Percentiles rank a stretch among this genome's conserved stretches.
phyloP scores from a whole-genome alignment of 1,140 invertebrate species.

The Heliconius congener region DNA sequence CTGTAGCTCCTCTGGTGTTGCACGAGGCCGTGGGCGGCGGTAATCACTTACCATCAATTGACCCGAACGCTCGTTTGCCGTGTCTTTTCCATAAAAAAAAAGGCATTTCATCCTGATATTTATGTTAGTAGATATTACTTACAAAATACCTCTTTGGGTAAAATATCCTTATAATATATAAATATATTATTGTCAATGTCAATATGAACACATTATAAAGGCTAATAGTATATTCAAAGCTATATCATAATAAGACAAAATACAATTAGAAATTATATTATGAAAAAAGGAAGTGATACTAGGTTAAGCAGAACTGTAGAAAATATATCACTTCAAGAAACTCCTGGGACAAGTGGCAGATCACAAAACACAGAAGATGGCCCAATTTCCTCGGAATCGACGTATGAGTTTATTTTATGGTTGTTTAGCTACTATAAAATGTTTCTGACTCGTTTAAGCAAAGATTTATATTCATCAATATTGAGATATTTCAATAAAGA shows the following conservation, averaged over 20 bases:
- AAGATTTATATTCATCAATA: constrained; percentile 55
- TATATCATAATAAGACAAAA: background rate
- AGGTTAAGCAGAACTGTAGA: constrained; percentile 48
- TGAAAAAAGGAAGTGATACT: constrained; percentile 56
- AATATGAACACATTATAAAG: background rate
- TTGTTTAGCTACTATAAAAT: constrained; percentile 59
- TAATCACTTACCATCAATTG: too few relatives aligned
- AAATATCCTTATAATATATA: constrained; percentile 4
- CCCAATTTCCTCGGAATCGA: constrained; percentile 45
- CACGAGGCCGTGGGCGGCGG: too few relatives aligned
- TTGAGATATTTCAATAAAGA: constrained; percentile 49
- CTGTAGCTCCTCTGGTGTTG: too few relatives aligned
- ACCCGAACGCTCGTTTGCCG: too few relatives aligned
- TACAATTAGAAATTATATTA: constrained; percentile 42
- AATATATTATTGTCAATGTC: constrained; percentile 12
- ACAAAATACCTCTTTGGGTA: constrained; percentile 14
- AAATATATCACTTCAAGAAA: constrained; percentile 32
- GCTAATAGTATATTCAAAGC: background rate
- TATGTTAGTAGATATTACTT: background rate
- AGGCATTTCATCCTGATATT: too few relatives aligned
- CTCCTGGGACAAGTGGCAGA: constrained; percentile 25
- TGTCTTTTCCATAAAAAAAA: too few relatives aligned
- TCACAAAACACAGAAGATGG: constrained; percentile 47
- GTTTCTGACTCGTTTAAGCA: constrained; percentile 59
- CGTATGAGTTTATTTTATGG: constrained; percentile 67